phyloP scores from a whole-genome alignment of 2,888 invertebrate species.

The Erpobdella octoculata region DNA sequence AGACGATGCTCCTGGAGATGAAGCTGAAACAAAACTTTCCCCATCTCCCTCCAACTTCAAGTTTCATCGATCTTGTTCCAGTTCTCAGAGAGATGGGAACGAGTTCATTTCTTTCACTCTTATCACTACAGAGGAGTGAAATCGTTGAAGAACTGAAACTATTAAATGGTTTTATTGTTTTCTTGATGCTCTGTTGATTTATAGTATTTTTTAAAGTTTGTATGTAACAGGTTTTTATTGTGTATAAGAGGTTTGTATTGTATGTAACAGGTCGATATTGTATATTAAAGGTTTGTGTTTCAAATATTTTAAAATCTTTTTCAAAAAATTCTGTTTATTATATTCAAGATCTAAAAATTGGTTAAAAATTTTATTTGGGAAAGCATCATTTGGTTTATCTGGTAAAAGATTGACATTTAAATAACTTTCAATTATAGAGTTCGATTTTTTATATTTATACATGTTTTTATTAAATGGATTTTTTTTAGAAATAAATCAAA shows the following conservation, averaged over 20 bases:
- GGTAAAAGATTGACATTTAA: too few relatives aligned
- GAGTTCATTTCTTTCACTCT: conserved; percentile 65
- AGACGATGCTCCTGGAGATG: conserved; percentile 52
- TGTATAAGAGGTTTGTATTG: too few relatives aligned
- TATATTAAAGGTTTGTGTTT: too few relatives aligned
- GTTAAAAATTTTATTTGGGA: too few relatives aligned
- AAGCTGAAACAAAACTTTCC: conserved; percentile 44
- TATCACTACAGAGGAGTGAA: conserved; percentile 68
- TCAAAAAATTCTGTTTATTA: too few relatives aligned
- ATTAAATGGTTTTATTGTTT: background rate
- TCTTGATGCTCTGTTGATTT: background rate
- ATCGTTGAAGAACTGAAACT: conserved; percentile 61
- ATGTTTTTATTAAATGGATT: background rate
- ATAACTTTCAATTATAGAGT: background rate
- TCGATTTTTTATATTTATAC: background rate
- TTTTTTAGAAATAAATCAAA: background rate
- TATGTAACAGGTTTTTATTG: too few relatives aligned
- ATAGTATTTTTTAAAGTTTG: background rate
- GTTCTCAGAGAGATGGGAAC: conserved; percentile 64
- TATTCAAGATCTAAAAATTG: too few relatives aligned
- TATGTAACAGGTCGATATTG: too few relatives aligned
- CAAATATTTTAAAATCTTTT: too few relatives aligned
- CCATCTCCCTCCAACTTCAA: conserved; percentile 56
- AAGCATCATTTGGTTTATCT: too few relatives aligned
- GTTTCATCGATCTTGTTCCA: conserved; percentile 65